Base-by-base conservation (phyloP, 2,113 vertebrate species). In the Canis aureus region DNA sequence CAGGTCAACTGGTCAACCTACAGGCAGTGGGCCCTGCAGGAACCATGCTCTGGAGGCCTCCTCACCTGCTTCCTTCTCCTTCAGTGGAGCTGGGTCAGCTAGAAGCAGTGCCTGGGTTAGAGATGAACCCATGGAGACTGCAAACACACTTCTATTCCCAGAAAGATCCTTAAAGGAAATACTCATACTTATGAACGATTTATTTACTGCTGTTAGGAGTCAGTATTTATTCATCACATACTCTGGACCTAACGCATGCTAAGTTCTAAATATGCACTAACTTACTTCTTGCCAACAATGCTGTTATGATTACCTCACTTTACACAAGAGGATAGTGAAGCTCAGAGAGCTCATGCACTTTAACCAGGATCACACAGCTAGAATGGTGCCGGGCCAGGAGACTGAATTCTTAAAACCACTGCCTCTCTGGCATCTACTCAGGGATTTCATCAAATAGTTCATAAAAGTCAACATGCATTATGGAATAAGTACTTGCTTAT, bases 241-340 rank as follows among this genome's bases (percentile, higher is more conserved):
- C 57, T 15, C n/a, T 1, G 17, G 11, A 49, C 29, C 57, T 16
- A 20, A 19, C 5, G 3, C 5, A 2, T 0, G 17, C 16, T 1
- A 7, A 13, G n/a, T 43, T 62, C 53, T 38, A 32, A 0, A 0
- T 7, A 13, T 0, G 5, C 51, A 11, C 9, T 3, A 4, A 1
- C 35, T 19, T 15, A 3, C 4, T 80, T 38, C 51, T 49, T 0
- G 29, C 35, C 15, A 19, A 29, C 11, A 23, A 17, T 19, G 66
- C 57, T 25, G 35, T 10, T 3, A 0, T 7, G 49, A 11, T 25
- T 0, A 1, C 60, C 9, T 43, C 23, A 27, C 78, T 43, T 16
- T 5, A 9, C 35, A 8, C 3, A 8, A 0, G 55, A 60, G 59
- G 22, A 11, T 19, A 1, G 3, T 0, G 16, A 29, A 5, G 22